Base-by-base conservation (phyloP, 2,113 vertebrate species). In the Tamias sibiricus region DNA sequence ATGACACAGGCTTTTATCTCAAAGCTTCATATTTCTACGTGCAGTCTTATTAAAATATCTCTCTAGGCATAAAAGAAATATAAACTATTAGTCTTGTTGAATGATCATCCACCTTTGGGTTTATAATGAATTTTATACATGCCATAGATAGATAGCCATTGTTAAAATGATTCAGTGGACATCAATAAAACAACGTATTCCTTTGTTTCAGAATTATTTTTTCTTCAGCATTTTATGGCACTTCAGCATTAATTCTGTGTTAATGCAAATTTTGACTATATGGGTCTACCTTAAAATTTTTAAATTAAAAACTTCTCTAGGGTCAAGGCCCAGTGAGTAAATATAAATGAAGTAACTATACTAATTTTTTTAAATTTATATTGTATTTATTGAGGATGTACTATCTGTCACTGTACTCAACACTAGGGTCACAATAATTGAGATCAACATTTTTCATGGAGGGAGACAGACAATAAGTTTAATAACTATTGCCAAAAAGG, bases 1-100 rank as follows among this genome's bases (percentile, higher is more conserved):
- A 9, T 62, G 32, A 17, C 20, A 52, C 28, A 37, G 17, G 30
- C 3, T 79, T 75, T 87, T 87, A 69, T 87, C 75, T 71, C 35
- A 71, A 95, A 96, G 71, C 77, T 59, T 35, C 88, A 85, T 14
- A 77, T 42, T 82, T 90, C 19, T 97, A 37, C 54, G 88, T 96
- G 7, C 11, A 79, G 42, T 88, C 57, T 94, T 32, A 93, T 95
- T 97, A 86, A 37, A 90, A 54, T 52, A 20, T 75, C 47, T 95
- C 94, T 96, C 44, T 64, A 47, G 59, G 42, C 81, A 80, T 68
- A 75, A 91, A 37, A 83, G 19, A 88, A 72, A 32, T 80, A 19
- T 81, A 64, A 30, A 35, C 74, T 59, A 81, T 97, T 96, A 75
- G 24, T 13, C 12, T 12, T 71, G 24, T 8, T 22, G 75, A 95